Conservation (phyloP, 2,888 invertebrate species). For the Hydriomena furcata region DNA sequence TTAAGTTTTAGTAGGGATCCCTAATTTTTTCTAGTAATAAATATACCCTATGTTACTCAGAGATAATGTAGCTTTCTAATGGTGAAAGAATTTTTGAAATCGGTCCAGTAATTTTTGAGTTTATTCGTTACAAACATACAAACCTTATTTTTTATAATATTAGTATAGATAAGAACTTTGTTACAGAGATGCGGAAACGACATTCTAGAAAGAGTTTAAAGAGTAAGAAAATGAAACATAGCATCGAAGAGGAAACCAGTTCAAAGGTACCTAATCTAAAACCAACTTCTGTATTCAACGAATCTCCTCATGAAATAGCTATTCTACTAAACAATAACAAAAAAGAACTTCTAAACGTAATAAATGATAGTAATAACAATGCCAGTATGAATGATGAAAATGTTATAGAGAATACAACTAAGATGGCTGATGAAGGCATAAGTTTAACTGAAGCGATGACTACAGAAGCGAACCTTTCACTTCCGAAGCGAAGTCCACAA, state of each 20-base stretch:
- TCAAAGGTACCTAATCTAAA: constrained; percentile 49
- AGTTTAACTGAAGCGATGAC: constrained; percentile 1
- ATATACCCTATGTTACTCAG: too few relatives aligned
- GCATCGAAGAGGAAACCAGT: constrained; percentile 38
- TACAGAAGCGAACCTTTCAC: constrained; percentile 17
- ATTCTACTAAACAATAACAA: constrained; percentile 41
- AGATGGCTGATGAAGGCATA: neutral
- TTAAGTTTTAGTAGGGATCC: too few relatives aligned
- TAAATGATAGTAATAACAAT: constrained; percentile 4
- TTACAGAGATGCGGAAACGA: constrained; percentile 42
- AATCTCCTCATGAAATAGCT: constrained; percentile 64
- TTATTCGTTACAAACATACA: too few relatives aligned
- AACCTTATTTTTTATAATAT: too few relatives aligned
- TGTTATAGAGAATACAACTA: constrained; percentile 26
- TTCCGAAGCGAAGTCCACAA: constrained; percentile 54
- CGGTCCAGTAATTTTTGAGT: too few relatives aligned
- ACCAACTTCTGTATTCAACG: constrained; percentile 53
- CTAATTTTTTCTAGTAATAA: too few relatives aligned
- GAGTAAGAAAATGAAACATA: constrained; percentile 34
- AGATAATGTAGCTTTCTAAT: too few relatives aligned
- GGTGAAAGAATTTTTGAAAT: too few relatives aligned
- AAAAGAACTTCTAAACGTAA: neutral
- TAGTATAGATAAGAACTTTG: too few relatives aligned
- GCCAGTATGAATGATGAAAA: constrained; percentile 30
- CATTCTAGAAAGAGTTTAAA: constrained; percentile 46